phyloP scores from a whole-genome alignment of 2,797 vertebrate species.

The Heteromormyrus szaboi region DNA sequence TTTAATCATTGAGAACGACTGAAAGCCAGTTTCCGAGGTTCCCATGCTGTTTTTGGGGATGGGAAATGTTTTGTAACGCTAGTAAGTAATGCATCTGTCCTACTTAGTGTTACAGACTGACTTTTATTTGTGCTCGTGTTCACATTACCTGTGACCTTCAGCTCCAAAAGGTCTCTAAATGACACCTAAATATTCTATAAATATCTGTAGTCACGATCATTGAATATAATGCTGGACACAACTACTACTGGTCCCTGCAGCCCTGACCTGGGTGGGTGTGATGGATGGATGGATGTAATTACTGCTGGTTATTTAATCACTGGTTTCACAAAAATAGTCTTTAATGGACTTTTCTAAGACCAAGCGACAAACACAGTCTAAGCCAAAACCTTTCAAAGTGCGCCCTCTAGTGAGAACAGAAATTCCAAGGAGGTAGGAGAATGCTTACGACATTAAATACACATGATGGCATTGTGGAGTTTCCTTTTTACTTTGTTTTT shows the following conservation, averaged over 20 bases:
- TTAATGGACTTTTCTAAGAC: neutral
- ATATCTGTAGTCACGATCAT: neutral
- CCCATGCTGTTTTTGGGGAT: neutral
- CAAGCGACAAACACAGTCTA: neutral
- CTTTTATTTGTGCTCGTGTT: neutral
- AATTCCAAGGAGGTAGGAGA: neutral
- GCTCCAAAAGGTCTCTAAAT: neutral
- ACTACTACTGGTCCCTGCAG: neutral
- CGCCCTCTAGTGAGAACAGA: slow-evolving; percentile 7
- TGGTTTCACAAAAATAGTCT: neutral
- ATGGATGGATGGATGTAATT: neutral
- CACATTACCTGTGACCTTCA: neutral
- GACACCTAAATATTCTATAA: neutral
- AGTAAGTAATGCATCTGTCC: neutral
- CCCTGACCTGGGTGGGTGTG: neutral
- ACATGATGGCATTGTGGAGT: neutral
- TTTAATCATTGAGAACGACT: neutral
- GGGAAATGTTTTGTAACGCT: neutral
- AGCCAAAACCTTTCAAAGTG: neutral
- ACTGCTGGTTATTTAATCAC: neutral
- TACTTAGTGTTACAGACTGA: neutral
- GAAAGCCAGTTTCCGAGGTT: neutral
- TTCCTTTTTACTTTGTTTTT: neutral
- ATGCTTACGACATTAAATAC: neutral
- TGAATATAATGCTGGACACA: neutral